Evolutionary conservation across 2,888 invertebrate genomes (phyloP).

Genomic region (Epirrhoe alternata): DNA sequence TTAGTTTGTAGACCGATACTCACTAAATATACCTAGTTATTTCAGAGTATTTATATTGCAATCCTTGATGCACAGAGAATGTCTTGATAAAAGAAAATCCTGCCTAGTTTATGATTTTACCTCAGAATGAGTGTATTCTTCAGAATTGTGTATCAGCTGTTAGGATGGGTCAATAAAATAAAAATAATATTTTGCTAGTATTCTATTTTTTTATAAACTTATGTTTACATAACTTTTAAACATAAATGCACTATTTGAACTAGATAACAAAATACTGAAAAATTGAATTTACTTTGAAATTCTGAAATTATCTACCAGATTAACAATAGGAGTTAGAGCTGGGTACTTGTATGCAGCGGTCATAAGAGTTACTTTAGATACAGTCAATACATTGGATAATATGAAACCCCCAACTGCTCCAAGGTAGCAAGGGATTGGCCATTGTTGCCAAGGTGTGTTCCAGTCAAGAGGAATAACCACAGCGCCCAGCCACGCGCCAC

Average conservation of each 20-base stretch:
- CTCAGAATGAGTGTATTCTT: too few species aligned
- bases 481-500: constrained; percentile 94
- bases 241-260: constrained; percentile 30
- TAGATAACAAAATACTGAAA: constrained; percentile 30
- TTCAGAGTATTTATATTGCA: too few species aligned
- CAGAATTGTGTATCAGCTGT: not conserved
- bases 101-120: too few species aligned
- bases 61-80: too few species aligned
- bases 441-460: constrained; percentile 95
- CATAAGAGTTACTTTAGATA: constrained; percentile 72
- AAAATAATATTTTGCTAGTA: not conserved
- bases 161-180: not conserved
- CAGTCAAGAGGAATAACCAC: constrained; percentile 95
- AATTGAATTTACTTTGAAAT: constrained; percentile 55
- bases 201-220: not conserved
- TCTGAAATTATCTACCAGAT: constrained; percentile 61
- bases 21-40: too few species aligned
- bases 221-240: not conserved
- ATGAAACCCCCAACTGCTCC: constrained; percentile 88
- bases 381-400: constrained; percentile 82
- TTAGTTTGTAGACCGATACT: too few species aligned
- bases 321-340: constrained; percentile 60
- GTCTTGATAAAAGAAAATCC: too few species aligned
- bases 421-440: constrained; percentile 90
- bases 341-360: constrained; percentile 72